Evolutionary conservation across 2,888 invertebrate species (phyloP).

Genomic region (Drosophila gaucha): DNA sequence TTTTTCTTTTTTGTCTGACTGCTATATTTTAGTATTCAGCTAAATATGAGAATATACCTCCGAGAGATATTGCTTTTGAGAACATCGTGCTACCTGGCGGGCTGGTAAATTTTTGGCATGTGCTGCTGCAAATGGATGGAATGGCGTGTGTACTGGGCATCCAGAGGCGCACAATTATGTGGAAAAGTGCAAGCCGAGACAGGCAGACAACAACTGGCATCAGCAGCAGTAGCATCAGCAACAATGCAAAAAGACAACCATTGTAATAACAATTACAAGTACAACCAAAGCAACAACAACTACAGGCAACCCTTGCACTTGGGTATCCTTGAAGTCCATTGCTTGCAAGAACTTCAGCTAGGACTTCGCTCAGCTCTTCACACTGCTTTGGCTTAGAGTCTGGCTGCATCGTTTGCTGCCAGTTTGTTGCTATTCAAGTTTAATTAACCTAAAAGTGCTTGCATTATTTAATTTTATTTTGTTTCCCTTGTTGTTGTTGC

Average conservation of each 20-base stretch:
- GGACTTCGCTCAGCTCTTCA: constrained; percentile 21
- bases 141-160: constrained; percentile 33
- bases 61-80: not conserved
- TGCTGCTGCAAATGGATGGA: constrained; percentile 43
- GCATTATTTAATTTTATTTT: constrained; percentile 80
- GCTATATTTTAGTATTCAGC: too few species aligned
- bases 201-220: constrained; percentile 41
- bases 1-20: too few species aligned
- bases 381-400: constrained; percentile 57
- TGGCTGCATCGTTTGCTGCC: constrained; percentile 55
- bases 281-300: constrained; percentile 40
- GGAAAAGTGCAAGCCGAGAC: constrained; percentile 69
- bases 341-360: constrained; percentile 11
- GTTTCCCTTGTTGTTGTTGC: constrained; percentile 29
- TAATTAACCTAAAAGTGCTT: constrained; percentile 81
- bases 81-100: constrained; percentile 8
- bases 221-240: constrained; percentile 28
- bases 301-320: constrained; percentile 42
- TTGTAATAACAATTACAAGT: constrained; percentile 77
- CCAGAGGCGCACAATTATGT: constrained; percentile 73
- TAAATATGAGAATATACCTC: too few species aligned
- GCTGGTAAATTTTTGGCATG: constrained; percentile 66
- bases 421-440: constrained; percentile 76
- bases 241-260: constrained; percentile 66
- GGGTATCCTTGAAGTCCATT: constrained; percentile 27